phyloP scores from a whole-genome alignment of 2,888 invertebrate species.

The Brachypalpus laphriformis region DNA sequence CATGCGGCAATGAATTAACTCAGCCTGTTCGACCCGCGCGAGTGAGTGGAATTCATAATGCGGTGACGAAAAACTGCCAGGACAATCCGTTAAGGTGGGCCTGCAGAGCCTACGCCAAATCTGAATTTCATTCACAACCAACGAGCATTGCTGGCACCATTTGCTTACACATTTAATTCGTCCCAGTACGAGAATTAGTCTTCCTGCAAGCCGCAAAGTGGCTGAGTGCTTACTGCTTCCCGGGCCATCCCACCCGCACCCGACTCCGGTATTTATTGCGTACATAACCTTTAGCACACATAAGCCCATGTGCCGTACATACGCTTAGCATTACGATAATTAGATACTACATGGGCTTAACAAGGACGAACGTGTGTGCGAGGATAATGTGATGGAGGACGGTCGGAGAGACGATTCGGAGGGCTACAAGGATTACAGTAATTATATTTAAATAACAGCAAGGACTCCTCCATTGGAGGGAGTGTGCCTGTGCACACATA shows the following conservation, averaged over 20 bases:
- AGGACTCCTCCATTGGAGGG: conserved; percentile 39
- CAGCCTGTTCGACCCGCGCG: neutral
- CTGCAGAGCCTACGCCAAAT: conserved; percentile 18
- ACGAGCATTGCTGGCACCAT: conserved; percentile 29
- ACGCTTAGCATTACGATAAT: conserved; percentile 72
- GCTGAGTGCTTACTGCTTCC: conserved; percentile 18
- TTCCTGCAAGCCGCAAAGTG: conserved; percentile 41
- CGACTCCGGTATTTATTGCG: conserved; percentile 64
- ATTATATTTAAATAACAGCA: conserved; percentile 70
- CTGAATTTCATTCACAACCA: conserved; percentile 55
- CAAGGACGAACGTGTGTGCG: conserved; percentile 59
- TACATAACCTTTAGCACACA: conserved; percentile 68
- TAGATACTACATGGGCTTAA: conserved; percentile 70
- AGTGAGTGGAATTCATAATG: conserved; percentile 52
- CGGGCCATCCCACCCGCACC: conserved; percentile 4
- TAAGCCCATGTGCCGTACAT: conserved; percentile 68
- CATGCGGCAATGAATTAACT: conserved; percentile 54
- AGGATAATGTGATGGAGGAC: conserved; percentile 36
- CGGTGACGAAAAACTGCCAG: conserved; percentile 28
- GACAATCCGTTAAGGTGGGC: neutral
- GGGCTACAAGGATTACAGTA: conserved; percentile 63
- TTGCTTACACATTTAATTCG: conserved; percentile 52
- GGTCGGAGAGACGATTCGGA: neutral
- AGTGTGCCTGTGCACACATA: conserved; percentile 3
- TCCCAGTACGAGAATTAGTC: conserved; percentile 60